These are phyloP conservation scores for Paramormyrops hopkinsi DNA, from an alignment of 2,797 vertebrate genomes.

Conservation along the genomic window DNA sequence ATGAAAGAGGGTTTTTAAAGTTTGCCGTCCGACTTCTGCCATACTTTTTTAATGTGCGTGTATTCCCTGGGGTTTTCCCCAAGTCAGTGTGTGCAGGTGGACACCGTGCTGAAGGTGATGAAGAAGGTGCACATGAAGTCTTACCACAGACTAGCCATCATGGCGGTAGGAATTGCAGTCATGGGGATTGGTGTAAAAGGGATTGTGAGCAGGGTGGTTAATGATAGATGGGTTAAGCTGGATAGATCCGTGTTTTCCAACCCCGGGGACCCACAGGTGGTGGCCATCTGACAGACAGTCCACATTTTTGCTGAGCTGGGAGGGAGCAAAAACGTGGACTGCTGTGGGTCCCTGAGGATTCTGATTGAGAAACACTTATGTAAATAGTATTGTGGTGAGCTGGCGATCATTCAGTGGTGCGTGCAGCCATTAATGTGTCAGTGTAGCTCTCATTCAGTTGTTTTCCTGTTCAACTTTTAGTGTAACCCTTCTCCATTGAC, in stretches of 20 bases:
- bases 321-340: neutral
- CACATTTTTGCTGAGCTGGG: neutral
- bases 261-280: neutral
- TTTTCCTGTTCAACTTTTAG: neutral
- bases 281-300: neutral
- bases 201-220: neutral
- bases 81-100: conserved; percentile 54
- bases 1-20: neutral
- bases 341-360: neutral
- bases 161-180: conserved; percentile 53
- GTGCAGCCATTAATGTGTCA: neutral
- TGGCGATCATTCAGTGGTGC: neutral
- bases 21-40: neutral
- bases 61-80: neutral
- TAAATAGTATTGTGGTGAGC: neutral
- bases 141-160: conserved; percentile 68
- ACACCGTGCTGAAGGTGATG: conserved; percentile 65
- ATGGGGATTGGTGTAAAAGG: neutral
- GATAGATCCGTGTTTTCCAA: neutral
- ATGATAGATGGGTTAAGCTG: neutral
- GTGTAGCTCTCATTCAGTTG: neutral
- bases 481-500: neutral
- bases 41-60: neutral
- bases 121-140: conserved; percentile 67
- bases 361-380: neutral